A percentile compares a stretch with the other conserved stretches of the same genome.
Evolutionary conservation across 2,797 vertebrate genomes (phyloP).

Genomic region (Parauchenoglanis punctatus): DNA sequence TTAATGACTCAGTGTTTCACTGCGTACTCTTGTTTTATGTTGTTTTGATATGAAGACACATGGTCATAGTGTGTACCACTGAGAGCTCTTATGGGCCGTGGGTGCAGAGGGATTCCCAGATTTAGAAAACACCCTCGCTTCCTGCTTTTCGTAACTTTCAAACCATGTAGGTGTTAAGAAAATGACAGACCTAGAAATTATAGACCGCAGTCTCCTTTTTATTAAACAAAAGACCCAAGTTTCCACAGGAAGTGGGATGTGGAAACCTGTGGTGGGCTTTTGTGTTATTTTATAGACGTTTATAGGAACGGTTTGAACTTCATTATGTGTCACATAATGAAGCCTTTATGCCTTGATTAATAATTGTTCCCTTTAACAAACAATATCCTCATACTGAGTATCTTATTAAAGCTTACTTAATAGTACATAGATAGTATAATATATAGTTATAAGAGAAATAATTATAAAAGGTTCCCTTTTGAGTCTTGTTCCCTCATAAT

Average conservation of each 20-base stretch:
- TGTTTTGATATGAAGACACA: constrained; percentile 44
- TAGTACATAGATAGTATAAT: neutral
- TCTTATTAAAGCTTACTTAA: neutral
- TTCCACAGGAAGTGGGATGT: constrained; percentile 50
- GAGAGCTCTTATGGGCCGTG: constrained; percentile 14
- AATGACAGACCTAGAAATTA: constrained; percentile 19
- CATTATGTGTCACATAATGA: constrained; percentile 12
- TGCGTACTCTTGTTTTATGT: constrained; percentile 5
- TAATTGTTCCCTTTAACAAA: constrained; percentile 3
- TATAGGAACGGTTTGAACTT: constrained; percentile 2
- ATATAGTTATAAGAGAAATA: neutral
- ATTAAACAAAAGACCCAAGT: constrained; percentile 32
- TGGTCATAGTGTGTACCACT: neutral
- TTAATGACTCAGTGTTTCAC: constrained; percentile 47
- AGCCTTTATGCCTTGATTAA: constrained; percentile 1
- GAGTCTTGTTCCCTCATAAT: neutral
- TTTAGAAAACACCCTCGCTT: constrained; percentile 26
- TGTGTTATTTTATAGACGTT: neutral
- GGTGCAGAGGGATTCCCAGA: constrained; percentile 50
- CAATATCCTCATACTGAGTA: neutral
- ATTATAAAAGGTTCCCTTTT: neutral
- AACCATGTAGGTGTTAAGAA: constrained; percentile 19
- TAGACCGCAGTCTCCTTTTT: constrained; percentile 15
- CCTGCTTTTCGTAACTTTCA: constrained; percentile 37
- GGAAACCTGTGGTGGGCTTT: constrained; percentile 32